Conservation (phyloP, 2,797 vertebrate genomes). For the Coracias cyanogaster region DNA sequence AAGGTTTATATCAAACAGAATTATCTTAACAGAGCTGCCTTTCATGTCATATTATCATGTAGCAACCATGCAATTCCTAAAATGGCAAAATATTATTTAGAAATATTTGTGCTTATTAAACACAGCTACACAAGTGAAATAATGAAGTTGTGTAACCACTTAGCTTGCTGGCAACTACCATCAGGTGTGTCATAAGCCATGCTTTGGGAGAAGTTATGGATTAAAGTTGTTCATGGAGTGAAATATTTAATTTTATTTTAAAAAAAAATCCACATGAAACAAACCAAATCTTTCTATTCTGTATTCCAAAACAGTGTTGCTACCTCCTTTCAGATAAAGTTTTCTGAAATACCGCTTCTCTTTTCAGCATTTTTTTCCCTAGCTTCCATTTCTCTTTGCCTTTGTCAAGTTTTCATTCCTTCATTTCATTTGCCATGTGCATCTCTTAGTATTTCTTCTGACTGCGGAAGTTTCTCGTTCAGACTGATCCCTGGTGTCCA, state of each 20-base stretch:
- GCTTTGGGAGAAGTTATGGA: background rate
- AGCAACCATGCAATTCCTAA: background rate
- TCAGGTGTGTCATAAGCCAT: background rate
- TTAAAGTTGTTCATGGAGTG: background rate
- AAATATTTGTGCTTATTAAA: background rate
- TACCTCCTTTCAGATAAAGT: background rate
- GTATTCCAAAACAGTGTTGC: accelerated
- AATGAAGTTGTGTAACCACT: background rate
- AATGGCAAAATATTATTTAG: background rate
- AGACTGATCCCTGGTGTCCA: background rate
- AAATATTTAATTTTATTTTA: background rate
- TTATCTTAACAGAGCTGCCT: background rate
- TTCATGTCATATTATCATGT: background rate
- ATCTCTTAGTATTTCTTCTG: background rate
- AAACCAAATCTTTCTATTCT: background rate
- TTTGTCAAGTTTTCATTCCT: background rate
- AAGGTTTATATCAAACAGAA: background rate
- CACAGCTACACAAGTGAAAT: background rate
- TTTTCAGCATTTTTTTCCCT: background rate
- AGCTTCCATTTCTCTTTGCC: background rate
- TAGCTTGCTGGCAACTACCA: background rate
- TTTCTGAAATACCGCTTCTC: background rate
- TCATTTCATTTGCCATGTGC: background rate
- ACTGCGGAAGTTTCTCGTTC: background rate
- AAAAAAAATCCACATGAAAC: background rate